Percentiles rank a stretch among this genome's conserved stretches.
Conservation (phyloP, 2,797 vertebrate species). For the Clarias fuscus region DNA sequence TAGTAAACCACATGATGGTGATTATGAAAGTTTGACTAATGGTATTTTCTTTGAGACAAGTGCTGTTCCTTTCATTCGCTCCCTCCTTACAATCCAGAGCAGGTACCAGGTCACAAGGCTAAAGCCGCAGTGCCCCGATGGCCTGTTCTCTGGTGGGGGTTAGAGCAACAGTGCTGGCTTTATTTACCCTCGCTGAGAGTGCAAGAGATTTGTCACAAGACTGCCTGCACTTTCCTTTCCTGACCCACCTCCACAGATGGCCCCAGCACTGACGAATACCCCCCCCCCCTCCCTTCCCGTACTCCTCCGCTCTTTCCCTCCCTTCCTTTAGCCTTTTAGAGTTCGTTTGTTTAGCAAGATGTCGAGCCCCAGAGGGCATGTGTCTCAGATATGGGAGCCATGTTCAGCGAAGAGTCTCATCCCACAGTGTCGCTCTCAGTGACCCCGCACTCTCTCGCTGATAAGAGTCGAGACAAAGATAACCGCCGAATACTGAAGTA, state of each 20-base stretch:
- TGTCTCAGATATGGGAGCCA: conserved; percentile 78
- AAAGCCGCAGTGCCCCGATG: conserved; percentile 26
- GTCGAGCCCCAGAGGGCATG: conserved; percentile 76
- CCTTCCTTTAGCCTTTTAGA: conserved; percentile 71
- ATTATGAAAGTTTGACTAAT: conserved; percentile 39
- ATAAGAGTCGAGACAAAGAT: conserved; percentile 31
- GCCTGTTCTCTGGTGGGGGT: conserved; percentile 58
- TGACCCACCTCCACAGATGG: conserved; percentile 67
- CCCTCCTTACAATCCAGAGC: conserved; percentile 42
- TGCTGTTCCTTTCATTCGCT: conserved; percentile 16
- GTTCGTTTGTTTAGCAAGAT: conserved; percentile 77
- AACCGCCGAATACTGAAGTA: conserved; percentile 3
- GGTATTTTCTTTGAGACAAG: conserved; percentile 10
- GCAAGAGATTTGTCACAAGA: conserved; percentile 83
- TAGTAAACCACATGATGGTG: conserved; percentile 12
- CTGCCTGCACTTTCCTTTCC: conserved; percentile 55
- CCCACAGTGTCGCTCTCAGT: conserved; percentile 66
- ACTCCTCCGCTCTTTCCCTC: conserved; percentile 56
- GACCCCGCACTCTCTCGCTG: conserved; percentile 61
- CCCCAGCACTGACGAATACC: conserved; percentile 77
- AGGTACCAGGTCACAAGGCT: conserved; percentile 53
- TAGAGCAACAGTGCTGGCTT: conserved; percentile 89
- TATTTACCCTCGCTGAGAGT: conserved; percentile 92
- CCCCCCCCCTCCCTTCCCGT: conserved; percentile 38
- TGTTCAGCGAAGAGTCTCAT: conserved; percentile 74